phyloP scores from a whole-genome alignment of 2,888 invertebrate genomes.

The Eilema sororculum region DNA sequence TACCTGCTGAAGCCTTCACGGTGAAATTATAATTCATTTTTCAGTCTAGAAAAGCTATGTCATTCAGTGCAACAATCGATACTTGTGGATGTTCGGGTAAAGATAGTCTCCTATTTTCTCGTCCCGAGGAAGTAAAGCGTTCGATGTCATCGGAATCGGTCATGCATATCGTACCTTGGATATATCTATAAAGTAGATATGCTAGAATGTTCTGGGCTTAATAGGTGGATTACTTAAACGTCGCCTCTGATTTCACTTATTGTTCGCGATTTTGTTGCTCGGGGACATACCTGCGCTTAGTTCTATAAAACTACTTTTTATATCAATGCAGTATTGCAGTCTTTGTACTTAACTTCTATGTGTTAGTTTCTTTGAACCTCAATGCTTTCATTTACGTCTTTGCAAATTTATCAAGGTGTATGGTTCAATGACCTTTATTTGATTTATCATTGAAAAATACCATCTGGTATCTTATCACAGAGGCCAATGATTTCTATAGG shows the following conservation, averaged over 20 bases:
- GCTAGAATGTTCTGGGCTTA: conserved; percentile 67
- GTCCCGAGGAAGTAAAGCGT: conserved; percentile 67
- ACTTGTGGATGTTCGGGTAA: conserved; percentile 51
- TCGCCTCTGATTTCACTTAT: conserved; percentile 77
- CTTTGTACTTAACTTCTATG: no score
- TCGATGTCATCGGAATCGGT: conserved; percentile 80
- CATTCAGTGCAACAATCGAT: conserved; percentile 35
- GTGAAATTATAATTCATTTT: conserved; percentile 42
- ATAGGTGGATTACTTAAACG: conserved; percentile 59
- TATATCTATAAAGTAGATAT: conserved; percentile 55
- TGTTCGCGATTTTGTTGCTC: conserved; percentile 71
- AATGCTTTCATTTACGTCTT: conserved; percentile 39
- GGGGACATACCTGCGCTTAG: conserved; percentile 64
- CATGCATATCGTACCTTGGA: conserved; percentile 78
- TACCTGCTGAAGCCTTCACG: conserved; percentile 30
- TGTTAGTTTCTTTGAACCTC: conserved; percentile 39
- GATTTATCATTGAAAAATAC: conserved; percentile 61
- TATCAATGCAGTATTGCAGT: conserved; percentile 66
- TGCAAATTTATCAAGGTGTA: conserved; percentile 33
- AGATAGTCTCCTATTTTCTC: conserved; percentile 60
- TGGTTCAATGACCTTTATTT: conserved; percentile 66
- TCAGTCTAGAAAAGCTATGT: conserved; percentile 35
- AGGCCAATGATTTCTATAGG: conserved; percentile 35
- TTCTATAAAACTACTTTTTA: conserved; percentile 63
- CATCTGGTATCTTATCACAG: conserved; percentile 53